Conservation (phyloP, 2,113 vertebrate genomes). For the Catharus minimus region DNA sequence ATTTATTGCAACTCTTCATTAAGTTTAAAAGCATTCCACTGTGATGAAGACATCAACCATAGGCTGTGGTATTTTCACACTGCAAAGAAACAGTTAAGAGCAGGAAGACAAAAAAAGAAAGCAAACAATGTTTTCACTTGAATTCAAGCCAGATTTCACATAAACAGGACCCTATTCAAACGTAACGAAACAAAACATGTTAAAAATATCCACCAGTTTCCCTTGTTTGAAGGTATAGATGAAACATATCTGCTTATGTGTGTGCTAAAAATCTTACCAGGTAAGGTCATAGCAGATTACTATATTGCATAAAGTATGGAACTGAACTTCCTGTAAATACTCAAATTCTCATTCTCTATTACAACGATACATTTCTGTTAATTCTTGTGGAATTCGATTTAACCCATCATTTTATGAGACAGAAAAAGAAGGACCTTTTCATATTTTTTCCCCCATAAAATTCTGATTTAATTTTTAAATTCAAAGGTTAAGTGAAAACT, state of each 20-base stretch:
- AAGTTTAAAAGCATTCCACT: constrained; percentile 83
- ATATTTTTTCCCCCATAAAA: background rate
- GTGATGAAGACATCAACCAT: constrained; percentile 79
- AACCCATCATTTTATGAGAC: background rate
- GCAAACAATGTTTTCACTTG: constrained; percentile 66
- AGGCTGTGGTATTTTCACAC: constrained; percentile 68
- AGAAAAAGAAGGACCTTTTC: background rate
- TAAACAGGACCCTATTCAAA: constrained; percentile 50
- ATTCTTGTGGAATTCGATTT: background rate
- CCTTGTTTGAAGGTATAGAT: background rate
- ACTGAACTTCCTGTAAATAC: background rate
- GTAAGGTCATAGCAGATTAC: background rate
- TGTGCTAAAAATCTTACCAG: background rate
- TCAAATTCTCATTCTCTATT: background rate
- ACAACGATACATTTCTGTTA: background rate
- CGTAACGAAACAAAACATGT: background rate
- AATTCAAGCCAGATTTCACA: constrained; percentile 65
- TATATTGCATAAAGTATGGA: background rate
- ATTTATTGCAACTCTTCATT: constrained; percentile 81
- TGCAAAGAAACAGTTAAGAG: constrained; percentile 69
- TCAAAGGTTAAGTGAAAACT: background rate
- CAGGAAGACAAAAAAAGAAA: constrained; percentile 71
- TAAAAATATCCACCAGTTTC: background rate
- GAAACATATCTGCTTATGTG: background rate
- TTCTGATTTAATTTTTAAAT: background rate